Evolutionary conservation across 2,797 vertebrate species (phyloP).

Genomic region (Microctenopoma lineatum): DNA sequence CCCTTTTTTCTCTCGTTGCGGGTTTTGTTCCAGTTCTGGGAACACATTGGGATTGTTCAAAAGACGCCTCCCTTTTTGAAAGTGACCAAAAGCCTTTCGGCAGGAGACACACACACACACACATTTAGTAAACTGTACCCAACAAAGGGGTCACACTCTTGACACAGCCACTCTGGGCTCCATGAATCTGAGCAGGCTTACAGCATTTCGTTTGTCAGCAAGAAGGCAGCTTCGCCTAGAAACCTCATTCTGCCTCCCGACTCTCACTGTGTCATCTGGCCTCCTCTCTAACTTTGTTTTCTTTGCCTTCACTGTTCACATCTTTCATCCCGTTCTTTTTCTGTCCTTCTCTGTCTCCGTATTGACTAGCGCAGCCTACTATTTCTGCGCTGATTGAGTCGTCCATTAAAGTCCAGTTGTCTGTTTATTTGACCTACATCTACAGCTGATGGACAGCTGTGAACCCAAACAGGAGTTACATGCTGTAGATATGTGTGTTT

Average conservation of each 20-base stretch:
- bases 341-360: conserved; percentile 17
- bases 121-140: conserved; percentile 16
- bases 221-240: conserved; percentile 34
- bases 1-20: conserved; percentile 16
- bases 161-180: conserved; percentile 27
- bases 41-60: conserved; percentile 26
- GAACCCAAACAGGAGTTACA: conserved; percentile 21
- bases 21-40: conserved; percentile 49
- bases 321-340: conserved; percentile 2
- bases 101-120: background rate
- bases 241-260: conserved; percentile 32
- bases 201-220: conserved; percentile 40
- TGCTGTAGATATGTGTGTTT: conserved; percentile 11
- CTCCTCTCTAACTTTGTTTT: background rate
- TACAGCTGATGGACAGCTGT: conserved; percentile 59
- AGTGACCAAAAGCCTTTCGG: conserved; percentile 28
- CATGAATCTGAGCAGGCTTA: background rate
- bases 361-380: conserved; percentile 26
- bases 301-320: conserved; percentile 3
- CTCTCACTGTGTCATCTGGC: conserved; percentile 1
- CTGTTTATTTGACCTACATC: conserved; percentile 66
- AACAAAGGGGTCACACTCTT: conserved; percentile 37
- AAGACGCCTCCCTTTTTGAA: conserved; percentile 31
- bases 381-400: conserved; percentile 45
- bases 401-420: conserved; percentile 28